These are phyloP conservation scores for Pseudococcus longispinus DNA, from an alignment of 2,888 invertebrate genomes.

Conservation along the genomic window DNA sequence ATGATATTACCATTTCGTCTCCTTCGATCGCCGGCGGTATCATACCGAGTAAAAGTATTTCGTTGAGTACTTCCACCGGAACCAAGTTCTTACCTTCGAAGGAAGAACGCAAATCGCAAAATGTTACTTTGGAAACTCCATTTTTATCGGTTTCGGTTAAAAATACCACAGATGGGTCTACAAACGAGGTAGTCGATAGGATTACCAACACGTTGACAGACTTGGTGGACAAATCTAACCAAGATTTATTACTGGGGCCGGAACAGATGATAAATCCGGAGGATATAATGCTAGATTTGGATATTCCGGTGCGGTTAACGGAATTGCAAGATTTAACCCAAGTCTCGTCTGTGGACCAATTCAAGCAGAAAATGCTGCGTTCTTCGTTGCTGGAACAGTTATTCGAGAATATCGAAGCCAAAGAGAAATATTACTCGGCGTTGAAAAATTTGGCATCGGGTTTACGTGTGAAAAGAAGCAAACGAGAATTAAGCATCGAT, in stretches of 20 bases:
- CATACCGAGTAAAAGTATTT: background rate
- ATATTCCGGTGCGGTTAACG: background rate
- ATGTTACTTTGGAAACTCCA: background rate
- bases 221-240: background rate
- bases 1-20: background rate
- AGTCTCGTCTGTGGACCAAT: background rate
- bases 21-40: background rate
- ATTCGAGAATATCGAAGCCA: background rate
- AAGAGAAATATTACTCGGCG: background rate
- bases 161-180: background rate
- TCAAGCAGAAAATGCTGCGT: background rate
- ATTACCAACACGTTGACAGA: background rate
- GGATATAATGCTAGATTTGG: conserved; percentile 19
- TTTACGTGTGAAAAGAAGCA: background rate
- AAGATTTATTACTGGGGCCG: conserved; percentile 10
- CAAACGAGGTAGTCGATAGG: background rate
- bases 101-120: background rate
- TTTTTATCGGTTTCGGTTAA: background rate
- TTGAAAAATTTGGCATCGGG: background rate
- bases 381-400: background rate
- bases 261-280: background rate
- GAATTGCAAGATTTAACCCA: background rate
- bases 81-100: background rate
- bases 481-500: background rate
- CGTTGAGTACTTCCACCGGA: background rate